Base-by-base conservation (phyloP, 2,113 vertebrate genomes). In the Eurypyga helias region DNA sequence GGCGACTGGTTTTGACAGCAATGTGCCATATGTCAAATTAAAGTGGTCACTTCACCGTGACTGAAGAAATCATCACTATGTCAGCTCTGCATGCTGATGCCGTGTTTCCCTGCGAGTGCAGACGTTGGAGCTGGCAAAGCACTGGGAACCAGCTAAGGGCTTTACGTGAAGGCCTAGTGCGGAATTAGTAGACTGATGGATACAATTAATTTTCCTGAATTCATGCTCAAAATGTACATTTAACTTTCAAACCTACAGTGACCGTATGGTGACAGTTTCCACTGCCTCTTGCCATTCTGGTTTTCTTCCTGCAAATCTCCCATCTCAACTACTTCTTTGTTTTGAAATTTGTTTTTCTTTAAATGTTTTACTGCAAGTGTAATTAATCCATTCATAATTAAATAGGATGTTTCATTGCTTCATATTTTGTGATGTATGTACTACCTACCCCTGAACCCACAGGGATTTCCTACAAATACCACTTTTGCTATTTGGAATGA, bases 151-250 rank as follows among this genome's bases (percentile, higher is more conserved):
- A 9, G 18, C 12, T 87, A 6, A 38, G 43, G 43, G 55, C 84
- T 89, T 3, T 14, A 4, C 9, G 0, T 18, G 54, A 31, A 5
- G 12, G 16, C 21, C 25, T 23, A 1, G 2, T 18, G 65, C 45
- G 41, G 67, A 17, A 1, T 6, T 34, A 34, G 3, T 0, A 4
- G 6, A 0, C 11, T 25, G 26, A 1, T 15, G 61, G 17, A 10
- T 18, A 7, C 26, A 43, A 2, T 9, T 28, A 45, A 1, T 26
- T 19, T 20, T 18, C 20, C 77, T 24, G 29, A 28, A 15, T n/a
- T 45, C 6, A 0, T 5, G 45, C 54, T 61, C 71, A n/a, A 12
- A 58, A 77, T 12, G 13, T 2, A 5, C 33, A 54, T 84, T 48
- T 8, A 6, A 23, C 41, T 55, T 18, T 10, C 38, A 2, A 55